Base-by-base conservation (phyloP, 1,140 invertebrate genomes). In the Trichonephila clavata region DNA sequence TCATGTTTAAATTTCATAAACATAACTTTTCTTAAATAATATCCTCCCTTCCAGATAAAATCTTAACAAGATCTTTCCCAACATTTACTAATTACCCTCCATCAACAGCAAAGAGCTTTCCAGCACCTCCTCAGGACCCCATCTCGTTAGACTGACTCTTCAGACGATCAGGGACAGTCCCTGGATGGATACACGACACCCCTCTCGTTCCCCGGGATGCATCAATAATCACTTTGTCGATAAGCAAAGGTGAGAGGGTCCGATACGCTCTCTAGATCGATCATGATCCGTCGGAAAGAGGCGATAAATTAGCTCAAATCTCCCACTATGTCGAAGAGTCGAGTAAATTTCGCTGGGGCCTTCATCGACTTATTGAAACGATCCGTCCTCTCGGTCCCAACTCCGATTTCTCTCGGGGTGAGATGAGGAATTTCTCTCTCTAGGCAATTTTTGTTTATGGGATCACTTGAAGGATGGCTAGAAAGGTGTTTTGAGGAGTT, bases 141-240 rank as follows among this genome's bases (percentile, higher is more conserved):
- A 18, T 77, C 71, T 39, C 71, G 24, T 77, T 39, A 77, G 71
- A 32, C 32, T 5, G 71, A 32, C 32, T 5, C 32, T 77, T 77
- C 71, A 20, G 71, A n/a, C 24, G 21, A 8, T 68, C 24, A 39
- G 32, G 18, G 71, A 39, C 32, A 77, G 71, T 39, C 71, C 71
- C 71, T 77, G 24, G 27, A 39, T 3, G 81, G 43, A 24, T 57
- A 84, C 59, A 60, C 57, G 83, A 84, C 59, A 84, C 71, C 71
- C 71, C 71, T 77, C 13, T 59, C 13, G 13, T 43, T 50, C 21
- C 14, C 81, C 43, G 7, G 86, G 5, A 32, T 18, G 60, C 39
- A 43, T 50, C 65, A 89, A 89, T 89, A 89, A 89, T 89, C 87
- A 89, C 87, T 89, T 89, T 89, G 87, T 77, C 87, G 87, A 89